Evolutionary conservation across 2,113 vertebrate species (phyloP), one percentile per base, ranked within the genome.

Genomic region (Oncorhynchus mykiss): DNA sequence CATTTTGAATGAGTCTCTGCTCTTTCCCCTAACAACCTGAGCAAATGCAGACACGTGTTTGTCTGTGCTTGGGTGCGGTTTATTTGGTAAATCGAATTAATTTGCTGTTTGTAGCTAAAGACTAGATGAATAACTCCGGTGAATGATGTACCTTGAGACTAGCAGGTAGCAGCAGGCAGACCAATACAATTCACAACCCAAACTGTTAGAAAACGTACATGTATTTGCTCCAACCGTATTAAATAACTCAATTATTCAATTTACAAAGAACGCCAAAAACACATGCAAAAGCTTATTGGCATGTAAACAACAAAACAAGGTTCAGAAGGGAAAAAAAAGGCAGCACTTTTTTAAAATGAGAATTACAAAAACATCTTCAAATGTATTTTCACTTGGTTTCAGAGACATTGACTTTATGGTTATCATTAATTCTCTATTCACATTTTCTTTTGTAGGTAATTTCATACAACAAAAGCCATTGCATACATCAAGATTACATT

Each of bases 181-280:
- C 39, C 8, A 54, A 54, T 16, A 54, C 16, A 16, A 54, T 18
- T 54, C 59, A 62, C n/a, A 62, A 62, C n/a, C 7, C 59, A 62
- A n/a, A 62, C 59, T 11, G 59, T 22, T 62, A 20, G 18, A 60
- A 60, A 60, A 4, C 59, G 1, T n/a, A 62, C n/a, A 45, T 62
- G 13, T 62, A 62, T 22, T 62, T 22, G 5, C 59, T 3, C 59
- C n/a, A 62, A 22, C 7, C 9, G 59, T 62, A 24, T 45, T 45
- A 45, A 45, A 45, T 45, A 45, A 9, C 39, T 11, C 2, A 20
- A 62, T 24, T 8, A 62, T 62, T 62, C 8, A 2, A 62, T 22
- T 45, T 45, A 11, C 2, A 45, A 45, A 11, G 1, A 82, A 75
- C 73, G 66, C 78, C 70, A 80, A 67, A 82, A 80, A 82, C 77